Evolutionary conservation across 2,113 vertebrate species (phyloP).

Genomic region (Embiotoca jacksoni): DNA sequence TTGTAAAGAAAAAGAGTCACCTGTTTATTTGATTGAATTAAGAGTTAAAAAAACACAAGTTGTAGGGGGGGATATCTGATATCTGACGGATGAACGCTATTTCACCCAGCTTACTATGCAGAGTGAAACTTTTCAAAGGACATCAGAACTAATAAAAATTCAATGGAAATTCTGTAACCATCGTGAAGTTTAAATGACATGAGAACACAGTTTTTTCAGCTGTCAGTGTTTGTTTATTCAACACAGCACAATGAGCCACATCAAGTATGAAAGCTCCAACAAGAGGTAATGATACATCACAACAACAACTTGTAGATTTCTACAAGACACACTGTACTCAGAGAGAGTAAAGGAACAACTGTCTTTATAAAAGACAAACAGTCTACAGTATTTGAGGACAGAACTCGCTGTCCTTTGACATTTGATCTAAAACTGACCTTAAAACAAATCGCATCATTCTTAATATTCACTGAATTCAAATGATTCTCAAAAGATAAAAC

Average conservation of each 20-base stretch:
- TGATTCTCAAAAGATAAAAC: no score
- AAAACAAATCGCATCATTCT: constrained; percentile 20
- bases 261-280: neutral
- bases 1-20: no score
- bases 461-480: no score
- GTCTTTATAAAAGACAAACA: constrained; percentile 45
- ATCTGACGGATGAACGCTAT: no score
- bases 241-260: neutral
- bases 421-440: neutral
- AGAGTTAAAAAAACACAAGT: no score
- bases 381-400: neutral
- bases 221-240: constrained; percentile 31
- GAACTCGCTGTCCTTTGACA: neutral
- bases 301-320: constrained; percentile 51
- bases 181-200: no score
- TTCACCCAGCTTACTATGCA: no score
- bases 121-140: no score
- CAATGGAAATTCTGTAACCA: no score
- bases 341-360: constrained; percentile 28
- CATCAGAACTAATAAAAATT: no score
- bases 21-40: no score
- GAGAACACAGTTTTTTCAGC: neutral
- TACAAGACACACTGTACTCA: constrained; percentile 48
- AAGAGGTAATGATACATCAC: constrained; percentile 50
- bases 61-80: no score